phyloP scores from a whole-genome alignment of 2,888 invertebrate genomes.

The Aplocera efformata region DNA sequence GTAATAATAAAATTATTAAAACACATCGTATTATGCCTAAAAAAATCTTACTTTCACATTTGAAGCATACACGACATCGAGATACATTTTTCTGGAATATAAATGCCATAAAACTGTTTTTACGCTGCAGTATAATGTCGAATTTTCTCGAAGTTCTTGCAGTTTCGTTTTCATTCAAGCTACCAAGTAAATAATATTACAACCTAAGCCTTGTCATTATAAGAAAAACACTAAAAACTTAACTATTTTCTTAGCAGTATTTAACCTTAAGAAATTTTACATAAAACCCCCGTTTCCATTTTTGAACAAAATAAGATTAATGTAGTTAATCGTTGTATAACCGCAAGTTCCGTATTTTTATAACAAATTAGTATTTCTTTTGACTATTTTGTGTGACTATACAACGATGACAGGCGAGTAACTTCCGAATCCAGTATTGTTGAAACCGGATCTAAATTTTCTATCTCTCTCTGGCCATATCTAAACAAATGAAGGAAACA shows the following conservation, averaged over 20 bases:
- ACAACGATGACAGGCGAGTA: no score
- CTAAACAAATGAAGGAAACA: no score
- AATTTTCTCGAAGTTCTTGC: no score
- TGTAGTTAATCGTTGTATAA: no score
- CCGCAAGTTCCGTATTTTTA: no score
- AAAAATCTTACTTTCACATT: neutral
- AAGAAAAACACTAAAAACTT: conserved; percentile 10
- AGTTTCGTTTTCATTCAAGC: conserved; percentile 19
- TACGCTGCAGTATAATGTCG: no score
- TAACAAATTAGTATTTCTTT: neutral
- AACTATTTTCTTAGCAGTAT: conserved; percentile 3
- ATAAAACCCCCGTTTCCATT: conserved; percentile 4
- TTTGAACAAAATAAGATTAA: no score
- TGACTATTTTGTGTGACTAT: conserved; percentile 8
- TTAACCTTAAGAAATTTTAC: conserved; percentile 2
- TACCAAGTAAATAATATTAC: conserved; percentile 20
- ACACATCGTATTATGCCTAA: neutral
- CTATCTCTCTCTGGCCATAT: no score
- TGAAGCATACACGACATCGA: no score
- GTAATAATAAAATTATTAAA: neutral
- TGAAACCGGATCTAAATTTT: no score
- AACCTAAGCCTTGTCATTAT: conserved; percentile 13
- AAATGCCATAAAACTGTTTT: conserved; percentile 9
- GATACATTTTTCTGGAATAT: neutral
- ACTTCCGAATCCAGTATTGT: no score